These are phyloP conservation scores for Laticauda laticaudata DNA, from an alignment of 2,113 vertebrate genomes.

Conservation along the genomic window DNA sequence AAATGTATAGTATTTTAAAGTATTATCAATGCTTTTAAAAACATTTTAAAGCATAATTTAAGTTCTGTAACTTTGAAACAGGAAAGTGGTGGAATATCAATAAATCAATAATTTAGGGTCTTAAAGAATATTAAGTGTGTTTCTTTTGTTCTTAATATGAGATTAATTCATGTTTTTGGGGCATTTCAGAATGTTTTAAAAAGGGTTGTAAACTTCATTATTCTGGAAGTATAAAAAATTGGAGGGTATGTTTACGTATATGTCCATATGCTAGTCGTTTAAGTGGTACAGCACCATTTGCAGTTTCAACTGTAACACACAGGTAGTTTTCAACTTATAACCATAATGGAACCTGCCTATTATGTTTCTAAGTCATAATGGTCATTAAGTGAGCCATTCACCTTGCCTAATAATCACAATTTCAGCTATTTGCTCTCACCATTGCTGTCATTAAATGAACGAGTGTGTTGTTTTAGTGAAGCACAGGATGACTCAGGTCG, in stretches of 20 bases:
- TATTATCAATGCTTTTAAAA: background rate
- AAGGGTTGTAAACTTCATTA: background rate
- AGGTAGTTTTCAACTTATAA: no score
- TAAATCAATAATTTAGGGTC: background rate
- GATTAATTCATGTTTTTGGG: background rate
- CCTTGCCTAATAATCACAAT: no score
- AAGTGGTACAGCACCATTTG: background rate
- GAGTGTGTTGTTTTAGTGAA: no score
- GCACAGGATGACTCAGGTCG: no score
- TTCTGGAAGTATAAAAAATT: background rate
- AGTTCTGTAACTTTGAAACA: background rate
- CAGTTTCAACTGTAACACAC: background rate
- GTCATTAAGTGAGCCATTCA: no score
- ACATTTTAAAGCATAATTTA: background rate
- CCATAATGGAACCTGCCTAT: no score
- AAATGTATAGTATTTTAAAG: background rate
- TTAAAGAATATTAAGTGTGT: background rate
- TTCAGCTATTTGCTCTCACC: no score
- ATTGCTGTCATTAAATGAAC: no score
- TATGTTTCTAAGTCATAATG: no score
- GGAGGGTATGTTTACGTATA: background rate
- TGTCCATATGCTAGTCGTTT: background rate
- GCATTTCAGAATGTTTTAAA: background rate
- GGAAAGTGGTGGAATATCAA: background rate
- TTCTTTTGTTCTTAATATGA: background rate